Evolutionary conservation across 1,140 invertebrate species (phyloP), one percentile per base, ranked within the genome.

Genomic region (Drosophila kikkawai): DNA sequence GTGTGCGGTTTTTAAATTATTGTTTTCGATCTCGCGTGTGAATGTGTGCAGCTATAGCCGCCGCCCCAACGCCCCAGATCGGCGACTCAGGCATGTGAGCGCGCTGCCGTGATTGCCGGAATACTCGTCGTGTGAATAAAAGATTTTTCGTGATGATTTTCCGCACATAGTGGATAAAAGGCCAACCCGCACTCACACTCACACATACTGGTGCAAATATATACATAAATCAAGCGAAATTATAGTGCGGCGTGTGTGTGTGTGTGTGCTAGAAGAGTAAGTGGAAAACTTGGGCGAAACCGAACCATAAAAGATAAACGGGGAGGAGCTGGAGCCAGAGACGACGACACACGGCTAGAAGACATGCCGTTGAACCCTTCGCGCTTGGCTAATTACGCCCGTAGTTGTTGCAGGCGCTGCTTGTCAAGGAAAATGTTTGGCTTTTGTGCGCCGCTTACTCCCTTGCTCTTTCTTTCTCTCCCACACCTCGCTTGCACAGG

Each of bases 361-460:
- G 80, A 73, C 65, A 73, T 64, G 65, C 51, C 76, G 79, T 76
- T 87, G 80, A 86, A 83, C 84, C 64, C 67, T 86, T 86, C 58
- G 70, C 84, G 82, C 83, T 87, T 87, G 82, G 82, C 55, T 87
- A 82, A 86, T 87, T 86, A 82, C 67, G 69, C 34, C 32, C 48
- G 61, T 37, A 37, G 63, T 65, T 63, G 53, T 56, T 56, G 53
- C 37, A 55, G 51, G 53, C 32, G 53, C 48, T 36, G 44, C 59
- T 50, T 61, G 45, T 65, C 45, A 67, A 69, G 63, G 61, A 69
- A 68, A 69, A 67, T 69, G 66, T 69, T 82, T 75, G 60, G 51
- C 63, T 86, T 76, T 82, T 79, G 78, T 86, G 83, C 56, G 37
- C 9, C 19, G 48, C 47, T 11, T 17, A 50, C 47, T 80, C 67